phyloP scores from a whole-genome alignment of 2,797 vertebrate genomes.

The Falco berigora region DNA sequence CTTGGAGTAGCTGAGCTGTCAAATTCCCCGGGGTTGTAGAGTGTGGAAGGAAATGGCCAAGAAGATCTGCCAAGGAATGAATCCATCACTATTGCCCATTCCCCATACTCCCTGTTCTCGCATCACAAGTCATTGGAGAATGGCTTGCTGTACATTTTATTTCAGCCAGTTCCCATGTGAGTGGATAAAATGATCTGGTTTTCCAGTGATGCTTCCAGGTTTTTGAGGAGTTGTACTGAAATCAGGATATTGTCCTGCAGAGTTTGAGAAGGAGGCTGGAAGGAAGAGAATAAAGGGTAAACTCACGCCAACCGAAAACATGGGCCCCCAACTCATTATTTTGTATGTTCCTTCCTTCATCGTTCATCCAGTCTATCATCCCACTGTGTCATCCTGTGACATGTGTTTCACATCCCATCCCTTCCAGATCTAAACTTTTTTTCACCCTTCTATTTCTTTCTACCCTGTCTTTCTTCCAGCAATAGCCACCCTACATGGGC shows the following conservation, averaged over 20 bases:
- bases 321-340: conserved; percentile 42
- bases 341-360: conserved; percentile 14
- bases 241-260: conserved; percentile 60
- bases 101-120: conserved; percentile 60
- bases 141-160: conserved; percentile 60
- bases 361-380: conserved; percentile 17
- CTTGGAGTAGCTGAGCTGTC: conserved; percentile 60
- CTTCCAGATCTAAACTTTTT: conserved; percentile 18
- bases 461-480: not conserved
- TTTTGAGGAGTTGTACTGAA: conserved; percentile 57
- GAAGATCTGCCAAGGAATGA: conserved; percentile 64
- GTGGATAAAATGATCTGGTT: conserved; percentile 62
- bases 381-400: conserved; percentile 16
- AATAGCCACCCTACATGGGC: not conserved
- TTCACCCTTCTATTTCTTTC: conserved; percentile 18
- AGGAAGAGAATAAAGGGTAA: conserved; percentile 41
- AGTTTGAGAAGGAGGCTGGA: conserved; percentile 51
- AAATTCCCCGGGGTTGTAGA: conserved; percentile 46
- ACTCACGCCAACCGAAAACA: not conserved
- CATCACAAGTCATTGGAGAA: conserved; percentile 66
- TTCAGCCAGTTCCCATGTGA: conserved; percentile 65
- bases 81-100: conserved; percentile 57
- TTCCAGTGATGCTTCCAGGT: conserved; percentile 61
- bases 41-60: conserved; percentile 60
- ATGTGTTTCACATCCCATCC: conserved; percentile 30